Conservation (phyloP, 1,140 invertebrate genomes). For the Apis cerana region DNA sequence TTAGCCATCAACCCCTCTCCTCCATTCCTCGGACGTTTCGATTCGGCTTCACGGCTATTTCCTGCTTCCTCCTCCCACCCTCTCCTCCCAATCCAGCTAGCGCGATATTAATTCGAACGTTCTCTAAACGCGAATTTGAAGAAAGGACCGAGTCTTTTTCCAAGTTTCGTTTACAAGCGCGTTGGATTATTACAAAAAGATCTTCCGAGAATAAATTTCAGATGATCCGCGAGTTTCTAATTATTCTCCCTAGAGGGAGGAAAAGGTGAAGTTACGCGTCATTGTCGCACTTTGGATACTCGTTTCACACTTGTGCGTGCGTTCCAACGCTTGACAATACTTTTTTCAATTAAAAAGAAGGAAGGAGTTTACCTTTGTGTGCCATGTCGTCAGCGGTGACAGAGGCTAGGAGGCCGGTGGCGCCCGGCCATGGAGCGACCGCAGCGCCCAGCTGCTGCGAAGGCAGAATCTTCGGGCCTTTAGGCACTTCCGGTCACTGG, state of each 20-base stretch:
- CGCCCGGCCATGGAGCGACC: slow-evolving; percentile 85
- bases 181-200: too few species aligned
- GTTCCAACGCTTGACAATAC: too few species aligned
- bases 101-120: slow-evolving; percentile 2
- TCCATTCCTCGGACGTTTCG: slow-evolving; percentile 66
- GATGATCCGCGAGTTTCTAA: too few species aligned
- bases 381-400: slow-evolving; percentile 84
- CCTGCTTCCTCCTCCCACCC: not conserved
- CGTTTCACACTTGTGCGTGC: too few species aligned
- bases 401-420: slow-evolving; percentile 81
- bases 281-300: too few species aligned
- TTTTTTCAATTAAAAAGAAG: not conserved
- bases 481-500: slow-evolving; percentile 76
- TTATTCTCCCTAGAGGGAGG: too few species aligned
- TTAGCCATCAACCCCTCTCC: slow-evolving; percentile 72
- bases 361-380: slow-evolving; percentile 81
- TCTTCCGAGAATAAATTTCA: too few species aligned
- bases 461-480: slow-evolving; percentile 81
- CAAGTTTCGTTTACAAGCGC: too few species aligned
- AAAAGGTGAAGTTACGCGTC: too few species aligned
- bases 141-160: too few species aligned
- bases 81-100: not conserved
- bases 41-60: slow-evolving; percentile 48
- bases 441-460: slow-evolving; percentile 83
- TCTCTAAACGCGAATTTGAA: too few species aligned